These are phyloP conservation scores for Erythrocercus mccallii DNA, from an alignment of 2,113 vertebrate genomes.

Conservation along the genomic window DNA sequence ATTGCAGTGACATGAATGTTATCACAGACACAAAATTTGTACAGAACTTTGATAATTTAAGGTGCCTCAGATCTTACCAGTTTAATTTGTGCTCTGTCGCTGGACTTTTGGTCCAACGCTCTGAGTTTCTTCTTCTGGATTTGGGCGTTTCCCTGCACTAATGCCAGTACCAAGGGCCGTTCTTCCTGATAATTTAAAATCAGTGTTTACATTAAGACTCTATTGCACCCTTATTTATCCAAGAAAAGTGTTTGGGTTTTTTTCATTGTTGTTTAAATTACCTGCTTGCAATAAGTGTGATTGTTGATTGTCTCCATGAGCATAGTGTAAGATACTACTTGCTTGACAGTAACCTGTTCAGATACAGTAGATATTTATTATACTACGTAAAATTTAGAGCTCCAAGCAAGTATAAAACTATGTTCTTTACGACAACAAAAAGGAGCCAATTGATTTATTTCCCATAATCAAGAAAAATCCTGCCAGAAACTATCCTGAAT, in stretches of 20 bases:
- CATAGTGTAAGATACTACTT: conserved; percentile 75
- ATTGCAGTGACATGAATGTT: not conserved
- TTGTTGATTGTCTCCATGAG: conserved; percentile 75
- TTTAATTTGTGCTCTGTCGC: conserved; percentile 75
- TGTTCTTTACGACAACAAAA: not conserved
- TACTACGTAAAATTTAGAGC: not conserved
- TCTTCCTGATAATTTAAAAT: conserved; percentile 71
- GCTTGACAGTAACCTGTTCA: conserved; percentile 77
- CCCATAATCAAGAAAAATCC: not conserved
- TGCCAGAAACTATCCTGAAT: not conserved
- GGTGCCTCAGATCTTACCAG: conserved; percentile 60
- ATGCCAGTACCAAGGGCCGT: conserved; percentile 57
- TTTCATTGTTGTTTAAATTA: conserved; percentile 44
- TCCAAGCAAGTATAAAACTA: not conserved
- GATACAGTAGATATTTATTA: conserved; percentile 54
- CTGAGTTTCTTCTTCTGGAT: conserved; percentile 76
- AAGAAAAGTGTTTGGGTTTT: not conserved
- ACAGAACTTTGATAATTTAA: not conserved
- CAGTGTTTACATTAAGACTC: conserved; percentile 37
- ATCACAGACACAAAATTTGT: not conserved
- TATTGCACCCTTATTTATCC: not conserved
- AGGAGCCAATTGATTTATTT: not conserved
- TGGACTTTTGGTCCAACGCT: conserved; percentile 77
- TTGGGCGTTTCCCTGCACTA: conserved; percentile 74
- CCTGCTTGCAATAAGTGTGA: conserved; percentile 75